Evolutionary conservation across 2,797 vertebrate species (phyloP), one percentile per base, ranked within the genome.

Genomic region (Megalops cyprinoides): DNA sequence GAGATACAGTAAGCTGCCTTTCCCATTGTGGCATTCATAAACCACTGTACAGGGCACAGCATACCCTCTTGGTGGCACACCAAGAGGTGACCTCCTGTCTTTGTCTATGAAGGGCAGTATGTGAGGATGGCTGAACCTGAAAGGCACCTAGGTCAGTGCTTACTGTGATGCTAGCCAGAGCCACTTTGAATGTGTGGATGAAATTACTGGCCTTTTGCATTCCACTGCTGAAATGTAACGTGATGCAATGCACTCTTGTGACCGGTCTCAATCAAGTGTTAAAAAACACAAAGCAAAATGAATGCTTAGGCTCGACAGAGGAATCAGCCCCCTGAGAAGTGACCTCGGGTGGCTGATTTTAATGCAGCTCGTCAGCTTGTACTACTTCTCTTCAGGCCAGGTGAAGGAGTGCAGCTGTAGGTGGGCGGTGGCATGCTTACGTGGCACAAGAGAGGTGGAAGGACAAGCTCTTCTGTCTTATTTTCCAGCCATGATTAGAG

Each of bases 61-160:
- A 42, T 37, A 56, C 55, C 6, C 48, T 44, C 58, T 49, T 74
- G 71, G 55, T 71, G 37, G 51, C 39, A 34, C 37, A 74, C 82
- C 31, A 49, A 58, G 3, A 34, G 25, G 62, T 25, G 74, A 46
- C 78, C 71, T 39, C 77, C 51, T 51, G 48, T 42, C 20, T 58
- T 74, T 55, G 28, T 44, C 25, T 20, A 48, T 7, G 25, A 31
- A 46, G 58, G 28, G n/a, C 25, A 15, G 46, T 56, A 6, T 56
- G 9, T 28, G 48, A 76, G n/a, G 25, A 15, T 6, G 1, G 53
- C 28, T 20, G n/a, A n/a, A 65, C 46, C 31, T 53, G 48, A 71
- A 44, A 44, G 25, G 48, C 14, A 25, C 55, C 20, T 31, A 34
- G 74, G 69, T 67, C 20, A 42, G 46, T 15, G 28, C 1, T 42